These are phyloP conservation scores for Eublepharis macularius DNA, from an alignment of 2,113 vertebrate genomes.

Conservation along the genomic window DNA sequence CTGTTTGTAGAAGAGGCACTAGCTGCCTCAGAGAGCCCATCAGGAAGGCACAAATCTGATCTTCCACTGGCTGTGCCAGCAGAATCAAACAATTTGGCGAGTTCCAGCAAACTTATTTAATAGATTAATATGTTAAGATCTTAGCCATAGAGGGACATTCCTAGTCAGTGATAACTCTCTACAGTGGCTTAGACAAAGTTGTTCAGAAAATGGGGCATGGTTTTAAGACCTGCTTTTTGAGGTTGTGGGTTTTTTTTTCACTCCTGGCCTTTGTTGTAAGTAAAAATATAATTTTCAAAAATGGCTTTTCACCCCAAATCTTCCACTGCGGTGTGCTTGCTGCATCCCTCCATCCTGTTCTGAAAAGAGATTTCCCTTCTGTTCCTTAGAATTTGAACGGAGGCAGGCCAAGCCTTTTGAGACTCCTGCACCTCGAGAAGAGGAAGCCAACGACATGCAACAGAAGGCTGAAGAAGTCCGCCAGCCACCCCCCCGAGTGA, in stretches of 20 bases:
- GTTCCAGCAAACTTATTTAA: not conserved
- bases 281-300: not conserved
- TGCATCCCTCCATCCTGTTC: not conserved
- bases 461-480: conserved; percentile 79
- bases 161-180: not conserved
- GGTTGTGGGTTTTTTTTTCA: not conserved
- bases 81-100: not conserved
- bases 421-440: conserved; percentile 73
- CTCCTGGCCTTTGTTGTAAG: not conserved
- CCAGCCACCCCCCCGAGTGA: conserved; percentile 82
- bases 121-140: not conserved
- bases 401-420: conserved; percentile 81
- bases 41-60: not conserved
- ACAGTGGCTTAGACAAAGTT: not conserved
- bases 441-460: conserved; percentile 72
- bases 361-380: not conserved
- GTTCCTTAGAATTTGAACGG: conserved; percentile 83
- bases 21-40: not conserved
- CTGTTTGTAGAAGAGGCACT: not conserved
- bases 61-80: not conserved
- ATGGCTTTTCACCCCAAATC: not conserved
- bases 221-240: not conserved
- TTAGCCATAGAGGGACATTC: not conserved
- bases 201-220: not conserved
- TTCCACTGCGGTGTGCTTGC: not conserved